Conservation (phyloP, 2,113 vertebrate species). For the Halcyon senegalensis region DNA sequence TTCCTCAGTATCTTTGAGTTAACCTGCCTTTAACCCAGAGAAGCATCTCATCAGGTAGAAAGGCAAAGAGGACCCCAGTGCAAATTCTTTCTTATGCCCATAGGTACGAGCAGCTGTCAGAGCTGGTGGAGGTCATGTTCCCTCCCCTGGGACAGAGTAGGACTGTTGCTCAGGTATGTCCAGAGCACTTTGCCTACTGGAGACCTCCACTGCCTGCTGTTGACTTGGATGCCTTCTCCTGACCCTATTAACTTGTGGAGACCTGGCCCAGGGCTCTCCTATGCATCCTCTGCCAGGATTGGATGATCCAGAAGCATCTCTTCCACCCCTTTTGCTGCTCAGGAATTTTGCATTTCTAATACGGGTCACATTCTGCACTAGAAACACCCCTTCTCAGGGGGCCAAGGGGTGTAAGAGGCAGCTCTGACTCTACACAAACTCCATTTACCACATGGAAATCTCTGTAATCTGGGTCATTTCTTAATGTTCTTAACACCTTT, state of each 20-base stretch:
- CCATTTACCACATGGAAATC: neutral
- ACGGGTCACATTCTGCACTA: neutral
- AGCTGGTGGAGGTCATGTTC: conserved; percentile 91
- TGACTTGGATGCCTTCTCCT: conserved; percentile 29
- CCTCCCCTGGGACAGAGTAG: conserved; percentile 73
- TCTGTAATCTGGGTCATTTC: neutral
- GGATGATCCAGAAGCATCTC: neutral
- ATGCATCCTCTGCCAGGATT: neutral
- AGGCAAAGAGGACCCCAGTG: neutral
- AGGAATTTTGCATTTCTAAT: neutral
- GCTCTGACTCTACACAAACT: neutral
- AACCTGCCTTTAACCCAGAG: neutral
- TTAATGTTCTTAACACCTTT: neutral
- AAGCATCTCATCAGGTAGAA: neutral
- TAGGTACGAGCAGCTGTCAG: conserved; percentile 86
- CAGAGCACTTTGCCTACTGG: conserved; percentile 86
- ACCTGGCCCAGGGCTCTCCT: neutral
- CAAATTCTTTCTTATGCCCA: neutral
- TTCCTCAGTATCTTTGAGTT: neutral
- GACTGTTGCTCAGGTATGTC: conserved; percentile 69
- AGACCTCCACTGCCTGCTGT: conserved; percentile 76
- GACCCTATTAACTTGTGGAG: neutral
- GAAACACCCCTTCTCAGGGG: neutral
- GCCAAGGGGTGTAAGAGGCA: neutral
- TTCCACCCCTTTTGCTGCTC: neutral